Conservation (phyloP, 2,797 vertebrate species). For the Aplochiton taeniatus region DNA sequence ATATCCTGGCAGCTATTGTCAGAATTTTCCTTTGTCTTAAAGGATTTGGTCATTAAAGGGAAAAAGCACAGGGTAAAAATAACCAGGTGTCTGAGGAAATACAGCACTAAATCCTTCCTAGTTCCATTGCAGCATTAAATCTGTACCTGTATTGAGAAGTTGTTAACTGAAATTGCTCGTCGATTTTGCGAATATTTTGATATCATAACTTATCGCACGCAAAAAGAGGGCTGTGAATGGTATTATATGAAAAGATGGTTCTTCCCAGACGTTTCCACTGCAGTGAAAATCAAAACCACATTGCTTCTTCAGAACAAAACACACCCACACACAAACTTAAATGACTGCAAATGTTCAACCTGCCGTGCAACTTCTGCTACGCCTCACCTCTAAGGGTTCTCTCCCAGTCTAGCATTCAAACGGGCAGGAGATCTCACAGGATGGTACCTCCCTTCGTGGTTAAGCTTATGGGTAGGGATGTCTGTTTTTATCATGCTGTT, state of each 20-base stretch:
- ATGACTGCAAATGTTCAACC: slow-evolving; percentile 35
- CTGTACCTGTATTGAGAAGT: too few species aligned
- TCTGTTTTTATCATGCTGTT: slow-evolving; percentile 22
- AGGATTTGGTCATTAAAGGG: too few species aligned
- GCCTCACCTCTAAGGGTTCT: slow-evolving; percentile 40
- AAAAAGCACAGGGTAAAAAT: too few species aligned
- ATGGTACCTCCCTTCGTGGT: slow-evolving; percentile 44
- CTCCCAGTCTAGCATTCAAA: slow-evolving; percentile 34
- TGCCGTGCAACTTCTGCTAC: slow-evolving; percentile 43
- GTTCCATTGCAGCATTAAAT: too few species aligned
- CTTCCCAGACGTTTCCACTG: slow-evolving; percentile 38
- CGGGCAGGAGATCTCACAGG: slow-evolving; percentile 46
- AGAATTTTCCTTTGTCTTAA: too few species aligned
- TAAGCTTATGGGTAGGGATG: slow-evolving; percentile 28
- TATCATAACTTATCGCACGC: slow-evolving; percentile 47
- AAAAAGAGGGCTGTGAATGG: slow-evolving; percentile 37
- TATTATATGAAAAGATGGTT: slow-evolving; percentile 50
- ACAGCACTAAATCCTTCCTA: too few species aligned
- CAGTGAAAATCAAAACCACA: slow-evolving; percentile 54
- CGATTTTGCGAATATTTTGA: background rate
- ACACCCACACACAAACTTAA: slow-evolving; percentile 25
- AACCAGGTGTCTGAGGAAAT: too few species aligned
- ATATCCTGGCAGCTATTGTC: too few species aligned
- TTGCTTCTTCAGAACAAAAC: slow-evolving; percentile 42
- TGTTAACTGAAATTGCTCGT: too few species aligned